phyloP scores from a whole-genome alignment of 92 coral and sea anemone species.

The Epizoanthus scotinus region DNA sequence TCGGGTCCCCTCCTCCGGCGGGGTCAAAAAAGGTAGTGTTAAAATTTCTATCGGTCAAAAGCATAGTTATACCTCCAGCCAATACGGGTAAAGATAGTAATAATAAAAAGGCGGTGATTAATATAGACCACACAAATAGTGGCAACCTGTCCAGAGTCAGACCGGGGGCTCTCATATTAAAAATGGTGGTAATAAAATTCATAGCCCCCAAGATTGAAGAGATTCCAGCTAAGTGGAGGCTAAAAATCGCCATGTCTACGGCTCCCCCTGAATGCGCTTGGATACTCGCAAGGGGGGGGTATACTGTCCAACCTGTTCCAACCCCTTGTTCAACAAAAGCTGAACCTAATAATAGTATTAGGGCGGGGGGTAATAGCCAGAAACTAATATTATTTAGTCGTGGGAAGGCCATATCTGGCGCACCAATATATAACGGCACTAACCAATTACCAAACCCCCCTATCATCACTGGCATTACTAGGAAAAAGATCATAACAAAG shows the following conservation, averaged over 20 bases:
- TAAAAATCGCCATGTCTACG: constrained; percentile 74
- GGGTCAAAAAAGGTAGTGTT: constrained; percentile 81
- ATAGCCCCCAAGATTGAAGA: constrained; percentile 75
- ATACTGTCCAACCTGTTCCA: constrained; percentile 81
- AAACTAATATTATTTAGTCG: constrained; percentile 72
- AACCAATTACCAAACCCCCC: constrained; percentile 84
- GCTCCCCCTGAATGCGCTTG: constrained; percentile 73
- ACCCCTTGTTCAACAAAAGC: constrained; percentile 76
- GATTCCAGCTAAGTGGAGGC: constrained; percentile 75
- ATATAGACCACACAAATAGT: constrained; percentile 67
- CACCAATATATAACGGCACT: constrained; percentile 66
- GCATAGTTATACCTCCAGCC: constrained; percentile 73
- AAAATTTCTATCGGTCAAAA: constrained; percentile 72
- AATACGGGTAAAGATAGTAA: constrained; percentile 69
- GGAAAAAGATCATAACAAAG: constrained; percentile 70
- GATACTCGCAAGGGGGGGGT: constrained; percentile 67
- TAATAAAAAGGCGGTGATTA: constrained; percentile 71
- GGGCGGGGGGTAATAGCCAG: constrained; percentile 71
- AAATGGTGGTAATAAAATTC: constrained; percentile 72
- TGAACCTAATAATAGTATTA: constrained; percentile 63
- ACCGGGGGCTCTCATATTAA: constrained; percentile 64
- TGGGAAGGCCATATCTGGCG: constrained; percentile 80
- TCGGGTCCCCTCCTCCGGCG: constrained; percentile 79
- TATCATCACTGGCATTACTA: constrained; percentile 76
- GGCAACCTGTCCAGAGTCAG: constrained; percentile 57